Base-by-base conservation (phyloP, 2,888 invertebrate genomes). In the Andrena dorsata region DNA sequence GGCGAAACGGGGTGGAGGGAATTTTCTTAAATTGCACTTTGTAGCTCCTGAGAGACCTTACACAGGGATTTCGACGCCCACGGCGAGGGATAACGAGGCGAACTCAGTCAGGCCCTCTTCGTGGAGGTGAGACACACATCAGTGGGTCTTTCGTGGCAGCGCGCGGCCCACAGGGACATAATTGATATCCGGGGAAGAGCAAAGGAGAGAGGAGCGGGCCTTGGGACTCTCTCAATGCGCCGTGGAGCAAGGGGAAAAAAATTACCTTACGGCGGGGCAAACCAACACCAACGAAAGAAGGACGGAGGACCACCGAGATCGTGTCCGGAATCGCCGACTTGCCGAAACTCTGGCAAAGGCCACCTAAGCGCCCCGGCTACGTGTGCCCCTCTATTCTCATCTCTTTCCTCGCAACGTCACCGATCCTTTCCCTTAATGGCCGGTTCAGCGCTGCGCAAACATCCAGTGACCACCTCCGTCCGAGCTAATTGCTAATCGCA, bases 1-100 rank as follows among this genome's bases (percentile, higher is more conserved):
- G 79, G 79, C 76, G 80, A 85, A 73, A 72, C 41, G 58, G 82
- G 80, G 82, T 84, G 77, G 60, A 79, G 88, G 82, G 88, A 87
- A 87, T 90, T 90, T 90, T 88, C 89, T 89, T 90, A 90, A 90
- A 90, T 90, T 90, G 90, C 90, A 88, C 88, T 91, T 90, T 90
- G 90, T 88, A 90, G 90, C 90, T 91, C 88, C 90, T 88, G 90
- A 88, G 88, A 87, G 88, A 87, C 87, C 87, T 88, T 88, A 87
- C 86, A 87, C 82, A 84, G 83, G 84, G 89, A 89, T 88, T 89
- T 90, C 88, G 87, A 91, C 88, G 91, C 91, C 91, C 91, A 90
- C 89, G 88, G 90, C 87, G 87, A 90, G 87, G 90, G 90, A 91
- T 91, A 91, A 91, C 91, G 91, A 91, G 91, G 89, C 87, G 87